Evolutionary conservation across 2,113 vertebrate genomes (phyloP).

Genomic region (Dromaius novaehollandiae): DNA sequence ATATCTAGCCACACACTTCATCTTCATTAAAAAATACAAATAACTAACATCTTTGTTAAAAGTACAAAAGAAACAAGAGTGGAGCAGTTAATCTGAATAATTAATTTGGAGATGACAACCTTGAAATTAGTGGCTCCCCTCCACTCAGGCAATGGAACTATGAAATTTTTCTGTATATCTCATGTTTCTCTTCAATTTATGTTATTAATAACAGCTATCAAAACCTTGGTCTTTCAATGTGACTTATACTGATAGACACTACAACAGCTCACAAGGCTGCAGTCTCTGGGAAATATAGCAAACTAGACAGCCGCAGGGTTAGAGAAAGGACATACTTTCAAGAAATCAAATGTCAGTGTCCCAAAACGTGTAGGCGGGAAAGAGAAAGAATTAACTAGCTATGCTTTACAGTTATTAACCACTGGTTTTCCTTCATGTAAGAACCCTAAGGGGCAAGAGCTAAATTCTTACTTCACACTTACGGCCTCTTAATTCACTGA

Average conservation of each 20-base stretch:
- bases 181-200: constrained; percentile 48
- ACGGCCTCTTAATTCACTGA: not conserved
- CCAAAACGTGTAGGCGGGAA: constrained; percentile 6
- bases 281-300: not conserved
- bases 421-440: not conserved
- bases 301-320: constrained; percentile 13
- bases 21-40: not conserved
- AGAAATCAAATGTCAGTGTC: constrained; percentile 47
- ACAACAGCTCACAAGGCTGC: constrained; percentile 58
- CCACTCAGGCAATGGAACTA: not conserved
- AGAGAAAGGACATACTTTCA: constrained; percentile 33
- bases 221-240: constrained; percentile 49
- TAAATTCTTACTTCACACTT: not conserved
- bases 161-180: not conserved
- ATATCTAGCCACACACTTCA: not conserved
- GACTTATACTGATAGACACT: constrained; percentile 40
- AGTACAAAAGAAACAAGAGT: not conserved
- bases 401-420: not conserved
- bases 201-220: constrained; percentile 11
- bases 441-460: not conserved
- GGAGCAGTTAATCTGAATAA: not conserved
- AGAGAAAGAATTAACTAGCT: not conserved
- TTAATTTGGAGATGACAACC: not conserved
- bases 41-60: not conserved
- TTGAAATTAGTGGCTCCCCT: not conserved